Evolutionary conservation across 2,888 invertebrate genomes (phyloP).

Genomic region (Caenorhabditis virilis): DNA sequence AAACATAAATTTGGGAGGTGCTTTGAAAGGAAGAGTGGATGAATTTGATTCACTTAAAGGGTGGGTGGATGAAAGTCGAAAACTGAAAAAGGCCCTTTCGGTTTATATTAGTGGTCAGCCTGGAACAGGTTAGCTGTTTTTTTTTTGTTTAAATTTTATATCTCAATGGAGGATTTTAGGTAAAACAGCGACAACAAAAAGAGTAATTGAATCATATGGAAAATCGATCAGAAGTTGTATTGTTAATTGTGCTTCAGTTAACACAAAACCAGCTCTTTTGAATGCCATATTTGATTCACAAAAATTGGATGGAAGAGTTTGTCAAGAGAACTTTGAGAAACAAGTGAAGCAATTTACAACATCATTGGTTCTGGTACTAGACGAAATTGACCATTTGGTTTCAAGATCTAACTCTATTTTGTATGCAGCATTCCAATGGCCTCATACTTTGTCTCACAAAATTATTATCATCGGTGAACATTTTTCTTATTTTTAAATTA

Average conservation of each 20-base stretch:
- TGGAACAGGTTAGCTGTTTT: constrained; percentile 93
- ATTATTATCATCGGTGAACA: constrained; percentile 38
- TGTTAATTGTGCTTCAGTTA: constrained; percentile 53
- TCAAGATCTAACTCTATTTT: constrained; percentile 29
- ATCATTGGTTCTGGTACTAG: constrained; percentile 43
- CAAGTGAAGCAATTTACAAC: constrained; percentile 5
- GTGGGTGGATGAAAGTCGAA: constrained; percentile 78
- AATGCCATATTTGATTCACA: constrained; percentile 28
- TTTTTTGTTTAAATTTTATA: constrained; percentile 72
- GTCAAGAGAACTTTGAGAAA: constrained; percentile 12
- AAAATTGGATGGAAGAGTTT: constrained; percentile 15
- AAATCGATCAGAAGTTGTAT: constrained; percentile 15
- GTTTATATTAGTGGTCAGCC: constrained; percentile 94
- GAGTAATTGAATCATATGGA: constrained; percentile 43
- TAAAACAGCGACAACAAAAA: constrained; percentile 58
- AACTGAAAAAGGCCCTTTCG: constrained; percentile 78
- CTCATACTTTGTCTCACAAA: constrained; percentile 30
- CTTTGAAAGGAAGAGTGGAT: constrained; percentile 77
- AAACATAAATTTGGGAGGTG: background rate
- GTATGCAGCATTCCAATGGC: constrained; percentile 49
- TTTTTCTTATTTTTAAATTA: background rate
- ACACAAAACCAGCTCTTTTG: constrained; percentile 32
- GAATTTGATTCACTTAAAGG: constrained; percentile 78
- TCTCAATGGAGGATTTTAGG: constrained; percentile 27
- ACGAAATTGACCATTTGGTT: constrained; percentile 48